A percentile compares a stretch with the other conserved stretches of the same genome.
Conservation (phyloP, 2,797 vertebrate genomes). For the Pangasius macronema region DNA sequence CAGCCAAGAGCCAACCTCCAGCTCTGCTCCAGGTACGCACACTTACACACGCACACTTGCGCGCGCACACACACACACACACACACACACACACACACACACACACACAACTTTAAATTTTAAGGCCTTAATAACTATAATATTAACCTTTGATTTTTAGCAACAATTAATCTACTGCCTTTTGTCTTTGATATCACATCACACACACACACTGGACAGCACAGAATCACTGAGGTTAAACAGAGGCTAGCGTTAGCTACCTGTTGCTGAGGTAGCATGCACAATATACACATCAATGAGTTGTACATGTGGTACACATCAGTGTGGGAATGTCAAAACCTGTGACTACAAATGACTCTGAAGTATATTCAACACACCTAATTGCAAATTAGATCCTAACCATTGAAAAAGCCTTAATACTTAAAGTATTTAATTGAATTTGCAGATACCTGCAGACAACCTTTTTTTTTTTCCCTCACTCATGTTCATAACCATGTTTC, state of each 20-base stretch:
- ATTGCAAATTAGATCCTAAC: neutral
- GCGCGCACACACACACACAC: neutral
- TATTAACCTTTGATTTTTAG: neutral
- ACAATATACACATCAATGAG: neutral
- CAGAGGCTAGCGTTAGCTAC: neutral
- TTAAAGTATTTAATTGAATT: neutral
- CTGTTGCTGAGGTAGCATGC: neutral
- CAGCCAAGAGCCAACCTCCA: constrained; percentile 90
- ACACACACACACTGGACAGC: neutral
- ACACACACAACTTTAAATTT: neutral
- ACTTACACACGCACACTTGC: neutral
- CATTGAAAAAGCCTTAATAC: neutral
- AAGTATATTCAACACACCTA: neutral
- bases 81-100: neutral
- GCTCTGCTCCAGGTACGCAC: constrained; percentile 78
- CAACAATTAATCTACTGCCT: neutral
- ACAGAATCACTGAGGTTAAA: neutral
- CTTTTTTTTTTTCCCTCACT: neutral
- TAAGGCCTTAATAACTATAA: neutral
- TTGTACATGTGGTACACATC: neutral
- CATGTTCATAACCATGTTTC: neutral
- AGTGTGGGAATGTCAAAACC: neutral
- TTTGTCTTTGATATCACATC: neutral
- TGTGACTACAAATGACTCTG: neutral
- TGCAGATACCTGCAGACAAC: neutral